Percentiles rank a stretch among this genome's conserved stretches.
Evolutionary conservation across 2,888 invertebrate genomes (phyloP).

Genomic region (Ctena decussata): DNA sequence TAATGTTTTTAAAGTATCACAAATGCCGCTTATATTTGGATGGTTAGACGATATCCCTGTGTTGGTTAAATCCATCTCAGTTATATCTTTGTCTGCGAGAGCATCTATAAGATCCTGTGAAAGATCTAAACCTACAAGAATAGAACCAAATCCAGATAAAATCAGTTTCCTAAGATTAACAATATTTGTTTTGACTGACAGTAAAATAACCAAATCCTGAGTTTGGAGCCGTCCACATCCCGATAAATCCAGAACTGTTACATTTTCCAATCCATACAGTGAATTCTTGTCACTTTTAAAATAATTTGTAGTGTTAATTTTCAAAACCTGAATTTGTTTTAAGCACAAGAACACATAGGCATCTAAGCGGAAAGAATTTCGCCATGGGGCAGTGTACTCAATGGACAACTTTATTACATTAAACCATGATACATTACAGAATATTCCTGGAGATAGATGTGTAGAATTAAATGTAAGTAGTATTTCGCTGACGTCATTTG

Average conservation of each 20-base stretch:
- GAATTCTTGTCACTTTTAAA: background rate
- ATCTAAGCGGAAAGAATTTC: background rate
- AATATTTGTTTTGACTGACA: background rate
- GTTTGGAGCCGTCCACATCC: background rate
- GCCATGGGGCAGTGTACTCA: background rate
- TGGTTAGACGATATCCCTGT: background rate
- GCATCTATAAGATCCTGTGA: background rate
- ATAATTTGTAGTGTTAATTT: background rate
- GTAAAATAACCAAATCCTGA: background rate
- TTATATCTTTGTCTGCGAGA: background rate
- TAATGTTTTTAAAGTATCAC: background rate
- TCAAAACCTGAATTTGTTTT: background rate
- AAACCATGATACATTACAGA: background rate
- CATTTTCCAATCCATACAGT: background rate
- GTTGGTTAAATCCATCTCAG: background rate
- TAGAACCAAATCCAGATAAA: background rate
- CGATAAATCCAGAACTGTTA: background rate
- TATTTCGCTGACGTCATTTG: background rate
- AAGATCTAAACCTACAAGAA: background rate
- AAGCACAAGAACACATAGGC: background rate
- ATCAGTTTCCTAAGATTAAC: background rate
- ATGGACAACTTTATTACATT: background rate
- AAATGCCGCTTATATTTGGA: background rate
- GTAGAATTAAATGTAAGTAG: background rate
- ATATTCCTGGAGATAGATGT: background rate